Evolutionary conservation across 2,888 invertebrate genomes (phyloP), one percentile per base, ranked within the genome.

Genomic region (Lordiphosa andalusiaca): DNA sequence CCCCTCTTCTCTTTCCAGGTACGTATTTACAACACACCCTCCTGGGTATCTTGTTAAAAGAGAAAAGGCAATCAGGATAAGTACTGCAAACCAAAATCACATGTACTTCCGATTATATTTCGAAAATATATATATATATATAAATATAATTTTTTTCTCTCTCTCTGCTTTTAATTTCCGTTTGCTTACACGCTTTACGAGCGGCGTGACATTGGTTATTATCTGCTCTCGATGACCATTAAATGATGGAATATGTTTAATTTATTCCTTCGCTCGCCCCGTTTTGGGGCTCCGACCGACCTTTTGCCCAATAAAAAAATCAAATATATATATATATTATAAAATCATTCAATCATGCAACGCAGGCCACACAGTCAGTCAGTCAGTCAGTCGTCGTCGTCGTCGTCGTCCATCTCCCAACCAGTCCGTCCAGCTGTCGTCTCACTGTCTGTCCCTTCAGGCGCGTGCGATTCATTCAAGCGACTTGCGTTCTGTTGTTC

Each of bases 331-430:
- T 19, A 19, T 19, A 66, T 63, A 70, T 77, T 83, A 67, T 72
- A 67, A 69, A 76, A 78, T 74, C 78, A 75, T 60, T 75, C 71
- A 82, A 77, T 74, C 76, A 76, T 78, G 75, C 65, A 49, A 37
- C 62, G 55, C 67, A 70, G 60, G 57, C 65, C 33, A 9, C 57
- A 54, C 16, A 16, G 16, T 16, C 2, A 16, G 16, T 16, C 16
- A 16, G 16, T 16, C 2, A 16, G 16, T 16, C 16, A 16, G 16
- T 16, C 16, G 16, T 16, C 16, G 2, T n/a, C n/a, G n/a, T n/a
- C n/a, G n/a, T n/a, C n/a, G 10, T 16, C 52, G 44, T 59, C 38
- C 54, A 40, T 47, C 25, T 46, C 38, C n/a, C 7, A 30, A 25
- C 37, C 23, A 13, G 35, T 19, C 23, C 40, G 35, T 19, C 23